Base-by-base conservation (phyloP, 2,113 vertebrate species). In the Caretta caretta region DNA sequence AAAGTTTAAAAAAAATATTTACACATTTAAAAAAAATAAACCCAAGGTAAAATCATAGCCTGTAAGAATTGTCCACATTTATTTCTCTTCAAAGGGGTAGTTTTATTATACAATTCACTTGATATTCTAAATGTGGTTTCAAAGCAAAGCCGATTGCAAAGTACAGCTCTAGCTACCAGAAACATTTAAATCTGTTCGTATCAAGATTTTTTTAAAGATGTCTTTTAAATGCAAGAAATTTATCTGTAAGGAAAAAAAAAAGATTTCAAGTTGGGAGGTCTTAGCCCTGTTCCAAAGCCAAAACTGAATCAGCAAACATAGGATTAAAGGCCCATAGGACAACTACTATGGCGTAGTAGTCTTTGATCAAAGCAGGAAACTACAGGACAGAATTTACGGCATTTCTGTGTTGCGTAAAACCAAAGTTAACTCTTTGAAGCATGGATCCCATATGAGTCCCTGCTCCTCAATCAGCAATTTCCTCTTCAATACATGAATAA, bases 11-110 rank as follows among this genome's bases (percentile, higher is more conserved):
- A 56, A 8, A 81, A 81, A 42, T 27, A 54, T 72, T 29, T 83
- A 10, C 65, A 83, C 56, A 51, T 42, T 56, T 0, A 54, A 2
- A n/a, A 80, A 49, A 14, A 0, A 10, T 0, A 14, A 3, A 80
- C 29, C 29, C 29, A 35, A n/a, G 31, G 14, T 65, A 8, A 35
- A n/a, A 80, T 22, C 48, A 20, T 25, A 69, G n/a, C 57, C 29
- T 82, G 59, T 35, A 17, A 65, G 16, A 35, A n/a, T 7, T 35
- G 31, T n/a, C 62, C 62, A 35, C 31, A 51, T 42, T 57, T 85
- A 69, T 84, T 86, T 57, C 53, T 79, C 29, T 59, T 79, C 19
- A 48, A 17, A 20, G 25, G 49, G 20, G 69, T 83, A 83, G 10
- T 76, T 76, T 65, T 65, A 49, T n/a, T 31, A 38, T 48, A 49